Evolutionary conservation across 2,113 vertebrate species (phyloP), one percentile per base, ranked within the genome.

Genomic region (Malurus cyaneus): DNA sequence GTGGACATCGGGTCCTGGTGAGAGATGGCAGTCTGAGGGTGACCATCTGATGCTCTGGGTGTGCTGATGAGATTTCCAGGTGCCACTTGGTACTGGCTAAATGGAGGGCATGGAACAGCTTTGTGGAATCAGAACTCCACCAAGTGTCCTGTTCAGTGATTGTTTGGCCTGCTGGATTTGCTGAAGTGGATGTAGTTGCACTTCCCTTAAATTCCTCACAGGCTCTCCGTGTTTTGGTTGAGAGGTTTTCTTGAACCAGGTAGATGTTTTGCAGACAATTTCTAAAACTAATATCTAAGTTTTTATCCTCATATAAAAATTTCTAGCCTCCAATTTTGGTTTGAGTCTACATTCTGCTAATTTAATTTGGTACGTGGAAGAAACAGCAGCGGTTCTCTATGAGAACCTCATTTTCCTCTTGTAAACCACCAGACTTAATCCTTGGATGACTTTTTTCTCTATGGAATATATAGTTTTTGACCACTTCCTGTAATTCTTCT

Each of bases 271-370:
- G 26, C 32, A 53, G 21, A 26, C 12, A 26, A 3, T 44, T 79
- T 88, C 34, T 29, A 15, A n/a, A 82, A 29, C 23, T 16, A 20
- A 5, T 23, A 36, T 2, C 0, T 10, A 29, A 6, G 11, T 11
- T 79, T 76, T 86, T 41, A 28, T 64, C 62, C 29, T 62, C 49
- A 41, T 13, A 19, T 4, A 59, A 6, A 36, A 62, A n/a, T 36
- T 52, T 77, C 59, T n/a, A 44, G 6, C 46, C 13, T 3, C 60
- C 21, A 0, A 0, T 49, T 86, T 57, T 60, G 14, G 10, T 70
- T 64, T 29, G 29, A 44, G 32, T 41, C 47, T 80, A 12, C 1
- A 4, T 69, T 87, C 81, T 69, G 54, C n/a, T 65, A 7, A 31
- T 73, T 61, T 70, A n/a, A 15, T 69, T 50, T 70, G 56, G 1